Conservation (phyloP, 2,888 invertebrate species). For the Fissipunctia ypsillon region DNA sequence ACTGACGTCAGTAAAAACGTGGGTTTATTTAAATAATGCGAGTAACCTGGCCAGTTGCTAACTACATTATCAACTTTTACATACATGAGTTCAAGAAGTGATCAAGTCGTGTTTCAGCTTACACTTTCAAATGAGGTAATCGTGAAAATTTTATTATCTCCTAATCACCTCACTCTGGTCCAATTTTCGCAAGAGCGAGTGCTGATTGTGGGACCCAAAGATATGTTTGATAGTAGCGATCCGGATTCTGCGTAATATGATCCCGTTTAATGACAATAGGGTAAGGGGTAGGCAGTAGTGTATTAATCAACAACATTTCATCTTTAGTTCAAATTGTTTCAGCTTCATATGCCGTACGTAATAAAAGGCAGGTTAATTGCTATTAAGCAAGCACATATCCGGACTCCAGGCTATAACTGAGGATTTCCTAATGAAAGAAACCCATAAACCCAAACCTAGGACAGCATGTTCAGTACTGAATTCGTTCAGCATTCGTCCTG, state of each 20-base stretch:
- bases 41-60: slow-evolving; percentile 27
- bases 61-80: slow-evolving; percentile 22
- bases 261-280: background rate
- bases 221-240: too few species aligned
- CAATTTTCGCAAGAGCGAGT: background rate
- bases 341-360: background rate
- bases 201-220: background rate
- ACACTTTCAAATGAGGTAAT: slow-evolving; percentile 10
- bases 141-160: slow-evolving; percentile 29
- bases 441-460: background rate
- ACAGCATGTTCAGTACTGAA: background rate
- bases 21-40: background rate
- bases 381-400: background rate
- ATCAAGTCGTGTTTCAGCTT: slow-evolving; percentile 20
- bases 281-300: background rate
- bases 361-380: background rate
- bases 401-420: too few species aligned
- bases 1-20: slow-evolving; percentile 39
- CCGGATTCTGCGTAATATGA: background rate
- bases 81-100: slow-evolving; percentile 51
- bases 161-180: background rate
- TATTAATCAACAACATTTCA: background rate
- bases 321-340: background rate
- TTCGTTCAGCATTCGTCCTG: too few species aligned
- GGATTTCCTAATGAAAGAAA: background rate